Evolutionary conservation across 2,113 vertebrate species (phyloP).

Genomic region (Capreolus pygargus): DNA sequence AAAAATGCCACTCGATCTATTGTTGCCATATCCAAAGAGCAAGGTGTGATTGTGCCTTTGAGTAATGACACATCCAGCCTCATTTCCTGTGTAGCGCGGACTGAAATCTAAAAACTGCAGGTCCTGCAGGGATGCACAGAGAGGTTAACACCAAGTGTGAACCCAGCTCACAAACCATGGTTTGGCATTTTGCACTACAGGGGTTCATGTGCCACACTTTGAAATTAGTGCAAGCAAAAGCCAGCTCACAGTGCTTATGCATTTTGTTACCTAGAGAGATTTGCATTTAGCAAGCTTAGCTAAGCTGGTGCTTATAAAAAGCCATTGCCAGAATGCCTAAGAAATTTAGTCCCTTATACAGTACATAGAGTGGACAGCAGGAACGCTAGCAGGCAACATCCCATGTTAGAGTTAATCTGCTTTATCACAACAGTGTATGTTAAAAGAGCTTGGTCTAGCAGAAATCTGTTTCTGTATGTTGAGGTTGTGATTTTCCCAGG

Average conservation of each 20-base stretch:
- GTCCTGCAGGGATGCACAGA: constrained; percentile 1
- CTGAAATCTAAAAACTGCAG: constrained; percentile 41
- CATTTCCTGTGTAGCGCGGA: constrained; percentile 64
- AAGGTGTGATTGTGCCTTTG: constrained; percentile 42
- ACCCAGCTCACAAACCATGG: background rate
- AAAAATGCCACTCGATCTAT: background rate
- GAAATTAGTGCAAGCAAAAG: constrained; percentile 49
- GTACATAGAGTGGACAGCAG: constrained; percentile 53
- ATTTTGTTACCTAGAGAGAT: constrained; percentile 59
- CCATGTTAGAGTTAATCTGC: constrained; percentile 10
- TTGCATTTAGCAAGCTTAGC: constrained; percentile 62
- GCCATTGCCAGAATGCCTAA: constrained; percentile 47
- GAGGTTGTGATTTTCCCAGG: background rate
- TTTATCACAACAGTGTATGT: background rate
- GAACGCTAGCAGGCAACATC: constrained; percentile 19
- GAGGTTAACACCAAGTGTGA: constrained; percentile 60
- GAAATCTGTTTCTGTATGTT: background rate
- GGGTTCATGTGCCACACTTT: background rate
- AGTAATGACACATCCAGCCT: constrained; percentile 58
- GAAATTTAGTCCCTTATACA: constrained; percentile 34
- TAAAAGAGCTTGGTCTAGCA: background rate
- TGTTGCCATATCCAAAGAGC: constrained; percentile 28
- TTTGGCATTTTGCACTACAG: constrained; percentile 30
- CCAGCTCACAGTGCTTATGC: background rate
- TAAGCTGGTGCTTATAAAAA: constrained; percentile 45